These are phyloP conservation scores for Apoderus coryli DNA, from an alignment of 2,888 invertebrate species.

Conservation along the genomic window DNA sequence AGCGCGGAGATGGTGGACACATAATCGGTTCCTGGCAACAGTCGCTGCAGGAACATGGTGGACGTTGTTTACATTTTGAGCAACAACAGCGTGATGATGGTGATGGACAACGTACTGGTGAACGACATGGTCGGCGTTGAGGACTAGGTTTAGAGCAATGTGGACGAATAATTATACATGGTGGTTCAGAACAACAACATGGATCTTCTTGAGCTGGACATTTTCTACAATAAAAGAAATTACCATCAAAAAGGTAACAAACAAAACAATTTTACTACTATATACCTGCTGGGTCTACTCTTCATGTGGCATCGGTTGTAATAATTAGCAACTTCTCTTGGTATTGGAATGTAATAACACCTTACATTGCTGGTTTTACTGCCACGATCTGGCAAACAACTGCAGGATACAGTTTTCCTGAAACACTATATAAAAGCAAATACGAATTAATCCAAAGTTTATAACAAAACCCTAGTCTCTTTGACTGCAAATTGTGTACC, in stretches of 20 bases:
- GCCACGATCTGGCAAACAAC: constrained; percentile 5
- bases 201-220: constrained; percentile 4
- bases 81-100: too few relatives aligned
- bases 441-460: constrained; percentile 6
- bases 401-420: constrained; percentile 5
- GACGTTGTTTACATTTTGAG: too few relatives aligned
- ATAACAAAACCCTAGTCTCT: too few relatives aligned
- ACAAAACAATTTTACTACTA: too few relatives aligned
- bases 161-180: neutral
- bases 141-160: too few relatives aligned
- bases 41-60: too few relatives aligned
- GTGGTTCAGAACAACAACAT: neutral
- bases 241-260: constrained; percentile 5
- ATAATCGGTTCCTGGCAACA: too few relatives aligned
- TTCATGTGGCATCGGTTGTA: constrained; percentile 25
- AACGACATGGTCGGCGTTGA: neutral
- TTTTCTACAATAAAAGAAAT: constrained; percentile 5
- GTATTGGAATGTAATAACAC: constrained; percentile 21
- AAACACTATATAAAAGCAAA: constrained; percentile 8
- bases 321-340: constrained; percentile 27
- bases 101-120: too few relatives aligned
- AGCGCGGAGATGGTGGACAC: too few relatives aligned
- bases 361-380: constrained; percentile 12
- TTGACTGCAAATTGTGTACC: too few relatives aligned
- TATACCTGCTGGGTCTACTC: constrained; percentile 17